A percentile compares a stretch with the other conserved stretches of the same genome.
Conservation (phyloP, 2,888 invertebrate genomes). For the Neocrepidodera transversa region DNA sequence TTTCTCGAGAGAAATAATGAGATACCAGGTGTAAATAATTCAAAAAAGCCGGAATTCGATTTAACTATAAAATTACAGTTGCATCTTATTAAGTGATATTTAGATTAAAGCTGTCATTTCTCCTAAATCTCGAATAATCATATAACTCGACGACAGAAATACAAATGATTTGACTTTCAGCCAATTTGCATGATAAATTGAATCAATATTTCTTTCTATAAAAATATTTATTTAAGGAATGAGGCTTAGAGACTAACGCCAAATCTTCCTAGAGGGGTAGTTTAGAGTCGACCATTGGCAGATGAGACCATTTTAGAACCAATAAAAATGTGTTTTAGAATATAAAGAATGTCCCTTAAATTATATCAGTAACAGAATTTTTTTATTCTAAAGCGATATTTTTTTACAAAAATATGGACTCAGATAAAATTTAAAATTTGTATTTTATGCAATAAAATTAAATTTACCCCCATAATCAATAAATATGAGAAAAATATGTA, state of each 20-base stretch:
- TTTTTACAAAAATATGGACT: too few relatives aligned
- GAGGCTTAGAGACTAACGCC: constrained; percentile 34
- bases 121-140: constrained; percentile 57
- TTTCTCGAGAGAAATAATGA: constrained; percentile 22
- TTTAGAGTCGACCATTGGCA: neutral
- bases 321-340: too few relatives aligned
- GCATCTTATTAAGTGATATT: constrained; percentile 56
- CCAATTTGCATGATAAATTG: constrained; percentile 63
- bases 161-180: constrained; percentile 61
- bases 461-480: too few relatives aligned
- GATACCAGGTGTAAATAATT: constrained; percentile 42
- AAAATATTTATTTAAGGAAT: constrained; percentile 61
- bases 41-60: constrained; percentile 43
- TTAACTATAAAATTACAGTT: constrained; percentile 54
- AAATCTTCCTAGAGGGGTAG: constrained; percentile 17
- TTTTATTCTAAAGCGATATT: too few relatives aligned
- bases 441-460: too few relatives aligned
- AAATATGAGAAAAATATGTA: too few relatives aligned
- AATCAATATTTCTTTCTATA: constrained; percentile 62
- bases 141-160: constrained; percentile 61
- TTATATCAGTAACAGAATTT: too few relatives aligned
- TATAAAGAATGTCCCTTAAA: too few relatives aligned
- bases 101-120: constrained; percentile 57
- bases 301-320: neutral
- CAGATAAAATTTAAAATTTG: too few relatives aligned